Conservation (phyloP, 1,140 invertebrate genomes). For the Aphelenchoides avenae region DNA sequence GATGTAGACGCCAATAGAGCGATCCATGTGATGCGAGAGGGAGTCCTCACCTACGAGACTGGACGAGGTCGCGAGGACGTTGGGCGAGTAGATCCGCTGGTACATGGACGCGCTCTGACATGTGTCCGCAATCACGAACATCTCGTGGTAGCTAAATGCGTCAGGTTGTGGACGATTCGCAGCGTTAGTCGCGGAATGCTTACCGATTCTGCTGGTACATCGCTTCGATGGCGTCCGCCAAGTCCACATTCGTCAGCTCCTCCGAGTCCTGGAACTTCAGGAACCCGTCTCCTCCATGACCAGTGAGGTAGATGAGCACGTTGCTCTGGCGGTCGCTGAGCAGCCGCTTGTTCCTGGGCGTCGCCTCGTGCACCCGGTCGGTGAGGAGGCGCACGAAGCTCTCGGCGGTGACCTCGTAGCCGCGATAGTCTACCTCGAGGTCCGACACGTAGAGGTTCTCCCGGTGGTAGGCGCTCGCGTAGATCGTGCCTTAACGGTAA, state of each 20-base stretch:
- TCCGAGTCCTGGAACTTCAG: conserved; percentile 98
- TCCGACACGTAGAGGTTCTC: conserved; percentile 92
- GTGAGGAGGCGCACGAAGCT: conserved; percentile 94
- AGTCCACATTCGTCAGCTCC: conserved; percentile 95
- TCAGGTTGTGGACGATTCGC: too few relatives aligned
- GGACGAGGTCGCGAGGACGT: conserved; percentile 91
- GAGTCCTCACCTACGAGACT: conserved; percentile 97
- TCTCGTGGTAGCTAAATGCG: conserved; percentile 96
- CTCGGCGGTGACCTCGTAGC: conserved; percentile 96
- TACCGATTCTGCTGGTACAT: conserved; percentile 77
- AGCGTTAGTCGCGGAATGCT: too few relatives aligned
- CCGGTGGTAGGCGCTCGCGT: conserved; percentile 93
- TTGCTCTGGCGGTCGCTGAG: conserved; percentile 94
- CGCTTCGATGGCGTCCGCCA: conserved; percentile 96
- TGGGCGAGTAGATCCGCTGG: conserved; percentile 93
- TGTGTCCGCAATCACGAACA: conserved; percentile 97
- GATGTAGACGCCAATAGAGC: conserved; percentile 95
- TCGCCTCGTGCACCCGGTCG: conserved; percentile 79
- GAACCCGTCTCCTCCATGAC: conserved; percentile 97
- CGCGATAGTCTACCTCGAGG: conserved; percentile 97
- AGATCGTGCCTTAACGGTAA: conserved; percentile 75
- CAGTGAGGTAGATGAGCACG: conserved; percentile 85
- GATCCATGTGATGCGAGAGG: conserved; percentile 93
- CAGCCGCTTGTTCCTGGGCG: conserved; percentile 87
- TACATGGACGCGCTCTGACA: conserved; percentile 99